These are phyloP conservation scores for Odontomyia ornata DNA, from an alignment of 2,888 invertebrate species.

Conservation along the genomic window DNA sequence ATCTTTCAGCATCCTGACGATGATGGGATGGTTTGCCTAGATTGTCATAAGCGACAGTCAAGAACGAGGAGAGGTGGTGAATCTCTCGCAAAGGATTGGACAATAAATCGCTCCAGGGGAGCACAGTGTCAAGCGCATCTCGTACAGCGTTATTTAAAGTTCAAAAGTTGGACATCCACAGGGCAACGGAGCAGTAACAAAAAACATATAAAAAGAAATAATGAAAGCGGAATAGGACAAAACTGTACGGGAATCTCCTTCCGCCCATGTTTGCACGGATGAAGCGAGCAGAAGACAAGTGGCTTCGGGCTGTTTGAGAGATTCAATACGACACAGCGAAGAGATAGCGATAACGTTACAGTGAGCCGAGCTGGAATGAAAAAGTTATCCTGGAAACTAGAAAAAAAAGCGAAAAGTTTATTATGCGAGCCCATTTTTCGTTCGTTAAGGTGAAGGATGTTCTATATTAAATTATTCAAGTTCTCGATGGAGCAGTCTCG, in stretches of 20 bases:
- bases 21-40: constrained; percentile 10
- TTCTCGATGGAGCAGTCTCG: constrained; percentile 12
- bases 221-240: constrained; percentile 23
- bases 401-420: constrained; percentile 13
- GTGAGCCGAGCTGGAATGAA: neutral
- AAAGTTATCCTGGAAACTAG: constrained; percentile 1
- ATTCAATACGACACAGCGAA: neutral
- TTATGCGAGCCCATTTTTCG: constrained; percentile 36
- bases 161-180: constrained; percentile 43
- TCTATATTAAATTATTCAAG: constrained; percentile 18
- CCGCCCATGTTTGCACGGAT: constrained; percentile 28
- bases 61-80: constrained; percentile 24
- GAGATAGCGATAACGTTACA: constrained; percentile 12
- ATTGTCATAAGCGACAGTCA: constrained; percentile 38
- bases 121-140: constrained; percentile 43
- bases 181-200: constrained; percentile 33
- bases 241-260: constrained; percentile 30
- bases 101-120: constrained; percentile 41
- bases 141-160: constrained; percentile 43
- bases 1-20: constrained; percentile 15
- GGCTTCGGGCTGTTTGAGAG: constrained; percentile 28
- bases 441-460: constrained; percentile 29
- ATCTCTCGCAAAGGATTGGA: constrained; percentile 35
- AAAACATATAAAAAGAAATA: constrained; percentile 31
- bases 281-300: constrained; percentile 38